Percentiles rank a stretch among this genome's conserved stretches.
Evolutionary conservation across 1,140 invertebrate species (phyloP).

Genomic region (Euglossa dilemma): DNA sequence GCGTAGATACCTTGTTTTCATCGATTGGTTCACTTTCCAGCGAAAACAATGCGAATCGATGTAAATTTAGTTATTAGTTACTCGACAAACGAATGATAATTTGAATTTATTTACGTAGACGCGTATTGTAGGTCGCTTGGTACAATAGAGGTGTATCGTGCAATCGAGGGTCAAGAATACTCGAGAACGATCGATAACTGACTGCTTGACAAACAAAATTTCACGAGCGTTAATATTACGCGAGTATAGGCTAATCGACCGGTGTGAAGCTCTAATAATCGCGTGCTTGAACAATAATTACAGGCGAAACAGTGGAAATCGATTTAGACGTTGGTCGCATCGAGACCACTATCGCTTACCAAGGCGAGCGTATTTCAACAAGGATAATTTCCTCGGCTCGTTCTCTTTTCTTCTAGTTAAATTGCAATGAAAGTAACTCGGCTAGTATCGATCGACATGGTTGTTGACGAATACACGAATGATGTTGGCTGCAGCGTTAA

Average conservation of each 20-base stretch:
- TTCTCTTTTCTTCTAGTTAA: neutral
- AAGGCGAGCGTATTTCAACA: neutral
- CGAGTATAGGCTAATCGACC: neutral
- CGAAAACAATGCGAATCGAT: neutral
- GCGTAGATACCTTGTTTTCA: no score
- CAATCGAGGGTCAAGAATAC: constrained; percentile 1
- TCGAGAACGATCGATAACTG: constrained; percentile 12
- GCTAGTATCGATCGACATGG: constrained; percentile 14
- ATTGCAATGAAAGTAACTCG: neutral
- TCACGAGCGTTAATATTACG: neutral
- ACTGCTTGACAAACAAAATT: constrained; percentile 2
- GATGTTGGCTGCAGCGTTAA: neutral
- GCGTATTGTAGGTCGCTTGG: neutral
- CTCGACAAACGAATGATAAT: neutral
- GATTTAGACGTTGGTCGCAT: no score
- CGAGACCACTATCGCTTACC: no score
- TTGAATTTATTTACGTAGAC: neutral
- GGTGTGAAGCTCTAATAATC: neutral
- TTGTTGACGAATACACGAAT: neutral
- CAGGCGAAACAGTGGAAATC: neutral
- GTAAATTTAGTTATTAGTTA: neutral
- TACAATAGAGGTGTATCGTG: neutral
- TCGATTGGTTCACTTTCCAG: neutral
- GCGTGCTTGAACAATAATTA: neutral
- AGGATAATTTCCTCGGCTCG: neutral